These are phyloP conservation scores for Haemorhous mexicanus DNA, from an alignment of 2,113 vertebrate species.

Conservation along the genomic window DNA sequence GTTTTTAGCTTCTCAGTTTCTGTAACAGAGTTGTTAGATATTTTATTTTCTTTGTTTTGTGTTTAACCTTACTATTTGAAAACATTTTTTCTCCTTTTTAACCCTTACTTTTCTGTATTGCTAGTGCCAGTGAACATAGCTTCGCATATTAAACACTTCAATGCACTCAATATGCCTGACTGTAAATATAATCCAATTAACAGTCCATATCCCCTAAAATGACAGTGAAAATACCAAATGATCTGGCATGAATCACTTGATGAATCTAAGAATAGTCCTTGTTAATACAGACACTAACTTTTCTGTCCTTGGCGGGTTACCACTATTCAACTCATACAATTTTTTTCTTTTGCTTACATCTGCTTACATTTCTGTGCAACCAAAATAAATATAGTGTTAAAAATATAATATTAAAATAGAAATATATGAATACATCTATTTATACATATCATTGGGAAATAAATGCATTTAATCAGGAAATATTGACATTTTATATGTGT, in stretches of 20 bases:
- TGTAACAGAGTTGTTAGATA: not conserved
- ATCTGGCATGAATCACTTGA: not conserved
- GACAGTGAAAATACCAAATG: not conserved
- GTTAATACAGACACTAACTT: not conserved
- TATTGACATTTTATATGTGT: fast-evolving
- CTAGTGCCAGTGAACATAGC: not conserved
- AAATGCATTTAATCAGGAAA: not conserved
- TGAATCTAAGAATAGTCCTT: not conserved
- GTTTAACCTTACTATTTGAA: not conserved
- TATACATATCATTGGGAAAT: not conserved
- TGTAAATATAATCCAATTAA: not conserved
- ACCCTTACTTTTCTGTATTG: not conserved
- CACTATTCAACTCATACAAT: fast-evolving
- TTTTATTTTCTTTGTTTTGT: not conserved
- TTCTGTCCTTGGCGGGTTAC: not conserved
- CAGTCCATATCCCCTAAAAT: not conserved
- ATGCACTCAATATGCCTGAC: not conserved
- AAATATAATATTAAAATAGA: fast-evolving
- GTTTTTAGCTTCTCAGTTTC: not conserved
- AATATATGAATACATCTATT: not conserved
- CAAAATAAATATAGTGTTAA: not conserved
- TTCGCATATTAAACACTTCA: not conserved
- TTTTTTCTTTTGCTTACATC: not conserved
- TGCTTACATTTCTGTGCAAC: not conserved
- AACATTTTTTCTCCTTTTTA: not conserved